Evolutionary conservation across 2,113 vertebrate species (phyloP), one percentile per base, ranked within the genome.

Genomic region (Bubo blakistoni): DNA sequence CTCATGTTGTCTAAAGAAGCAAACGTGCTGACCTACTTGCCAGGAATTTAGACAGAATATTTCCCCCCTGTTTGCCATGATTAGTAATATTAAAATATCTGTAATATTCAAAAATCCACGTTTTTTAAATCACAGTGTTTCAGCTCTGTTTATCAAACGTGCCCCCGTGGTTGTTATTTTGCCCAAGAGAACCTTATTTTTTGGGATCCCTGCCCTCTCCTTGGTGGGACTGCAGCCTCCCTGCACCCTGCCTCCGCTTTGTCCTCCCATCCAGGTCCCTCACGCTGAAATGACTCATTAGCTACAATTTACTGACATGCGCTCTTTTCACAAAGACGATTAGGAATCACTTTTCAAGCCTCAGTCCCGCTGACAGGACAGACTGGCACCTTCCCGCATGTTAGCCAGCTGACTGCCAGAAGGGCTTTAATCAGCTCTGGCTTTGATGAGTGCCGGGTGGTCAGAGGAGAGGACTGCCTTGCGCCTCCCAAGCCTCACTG

Each of bases 31-130:
- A 84, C 24, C 54, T n/a, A 51, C 59, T 79, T 26, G 26, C 52
- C 44, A 92, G 61, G 81, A 92, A 85, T 92, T 91, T 29, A 52
- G 55, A 86, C 26, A 90, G 7, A 51, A n/a, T 76, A 52, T 62
- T 66, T 66, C 2, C 32, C 22, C 36, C 14, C 49, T 1, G 4
- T 80, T 81, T 90, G 40, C 29, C 32, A 27, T 0, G 1, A 74
- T 61, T 86, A 63, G 26, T 61, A 81, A 76, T 57, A 93, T 55
- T 58, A 66, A 93, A 91, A 93, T 87, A 93, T 46, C 42, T 93
- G 55, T 21, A 85, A 54, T 54, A 92, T 59, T 16, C 80, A 94
- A 85, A 73, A 90, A 32, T 11, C 1, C 3, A 11, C 9, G 27
- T 8, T 71, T 92, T 73, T 51, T 16, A 84, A 86, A 90, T 26